phyloP scores from a whole-genome alignment of 2,888 invertebrate genomes.

The Pseudococcus viburni region DNA sequence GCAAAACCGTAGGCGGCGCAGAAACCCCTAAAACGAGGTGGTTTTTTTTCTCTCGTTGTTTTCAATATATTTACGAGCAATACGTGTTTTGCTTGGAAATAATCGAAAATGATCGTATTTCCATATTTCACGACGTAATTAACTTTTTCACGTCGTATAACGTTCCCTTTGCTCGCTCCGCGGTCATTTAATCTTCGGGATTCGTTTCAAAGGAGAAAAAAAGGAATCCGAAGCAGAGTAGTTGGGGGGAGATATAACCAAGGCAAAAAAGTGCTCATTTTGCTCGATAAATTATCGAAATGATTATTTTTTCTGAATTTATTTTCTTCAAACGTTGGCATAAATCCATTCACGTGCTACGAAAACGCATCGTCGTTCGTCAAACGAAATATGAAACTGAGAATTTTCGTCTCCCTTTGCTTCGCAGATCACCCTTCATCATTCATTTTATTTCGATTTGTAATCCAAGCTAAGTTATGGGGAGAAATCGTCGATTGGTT shows the following conservation, averaged over 20 bases:
- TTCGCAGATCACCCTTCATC: neutral
- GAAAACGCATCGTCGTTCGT: neutral
- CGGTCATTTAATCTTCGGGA: neutral
- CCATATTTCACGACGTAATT: constrained; percentile 22
- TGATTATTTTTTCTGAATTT: neutral
- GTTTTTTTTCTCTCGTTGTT: neutral
- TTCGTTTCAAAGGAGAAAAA: neutral
- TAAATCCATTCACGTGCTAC: neutral
- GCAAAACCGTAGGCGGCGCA: neutral
- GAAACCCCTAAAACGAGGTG: constrained; percentile 1
- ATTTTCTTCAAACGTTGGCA: neutral
- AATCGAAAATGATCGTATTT: constrained; percentile 31
- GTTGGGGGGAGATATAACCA: neutral
- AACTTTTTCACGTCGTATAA: neutral
- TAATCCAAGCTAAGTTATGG: neutral
- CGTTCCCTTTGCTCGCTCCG: neutral
- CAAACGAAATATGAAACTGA: constrained; percentile 11
- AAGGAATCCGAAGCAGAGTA: neutral
- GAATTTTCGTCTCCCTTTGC: neutral
- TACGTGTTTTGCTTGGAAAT: constrained; percentile 15
- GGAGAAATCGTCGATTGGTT: neutral
- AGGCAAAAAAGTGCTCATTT: neutral
- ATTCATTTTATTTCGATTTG: neutral
- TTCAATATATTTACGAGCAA: neutral
- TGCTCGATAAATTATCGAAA: neutral